Evolutionary conservation across 2,797 vertebrate genomes (phyloP).

Genomic region (Myotis planiceps): DNA sequence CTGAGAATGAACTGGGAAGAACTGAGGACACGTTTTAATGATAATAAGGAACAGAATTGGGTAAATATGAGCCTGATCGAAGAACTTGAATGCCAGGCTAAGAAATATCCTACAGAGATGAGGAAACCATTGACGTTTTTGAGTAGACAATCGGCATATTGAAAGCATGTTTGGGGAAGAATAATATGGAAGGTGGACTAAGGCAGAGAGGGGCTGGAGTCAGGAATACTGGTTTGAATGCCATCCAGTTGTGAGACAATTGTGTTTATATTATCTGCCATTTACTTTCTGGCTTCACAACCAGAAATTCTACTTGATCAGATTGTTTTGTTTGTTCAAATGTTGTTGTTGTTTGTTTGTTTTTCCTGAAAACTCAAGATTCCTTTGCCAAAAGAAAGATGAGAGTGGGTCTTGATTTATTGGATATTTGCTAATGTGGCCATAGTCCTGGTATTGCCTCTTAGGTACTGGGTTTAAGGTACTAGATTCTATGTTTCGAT

Average conservation of each 20-base stretch:
- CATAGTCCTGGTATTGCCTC: not conserved
- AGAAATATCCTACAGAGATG: not conserved
- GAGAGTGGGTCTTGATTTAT: not conserved
- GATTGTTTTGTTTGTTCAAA: not conserved
- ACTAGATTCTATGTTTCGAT: not conserved
- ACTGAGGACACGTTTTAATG: not conserved
- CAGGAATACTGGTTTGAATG: not conserved
- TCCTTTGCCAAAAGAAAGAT: not conserved
- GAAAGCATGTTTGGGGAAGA: not conserved
- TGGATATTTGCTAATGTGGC: not conserved
- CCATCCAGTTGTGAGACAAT: not conserved
- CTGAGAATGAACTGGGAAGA: not conserved
- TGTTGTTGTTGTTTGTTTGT: not conserved
- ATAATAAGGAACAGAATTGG: not conserved
- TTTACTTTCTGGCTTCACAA: not conserved
- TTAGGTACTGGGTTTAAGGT: not conserved
- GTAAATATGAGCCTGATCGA: not conserved
- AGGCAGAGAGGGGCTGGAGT: not conserved
- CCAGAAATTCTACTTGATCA: not conserved
- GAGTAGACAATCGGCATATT: not conserved
- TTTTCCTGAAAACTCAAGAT: not conserved
- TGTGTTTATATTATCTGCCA: not conserved
- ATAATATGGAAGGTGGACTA: not conserved
- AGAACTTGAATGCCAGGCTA: not conserved
- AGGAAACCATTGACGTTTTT: not conserved